phyloP scores from a whole-genome alignment of 2,888 invertebrate species.

The Agonum fuliginosum region DNA sequence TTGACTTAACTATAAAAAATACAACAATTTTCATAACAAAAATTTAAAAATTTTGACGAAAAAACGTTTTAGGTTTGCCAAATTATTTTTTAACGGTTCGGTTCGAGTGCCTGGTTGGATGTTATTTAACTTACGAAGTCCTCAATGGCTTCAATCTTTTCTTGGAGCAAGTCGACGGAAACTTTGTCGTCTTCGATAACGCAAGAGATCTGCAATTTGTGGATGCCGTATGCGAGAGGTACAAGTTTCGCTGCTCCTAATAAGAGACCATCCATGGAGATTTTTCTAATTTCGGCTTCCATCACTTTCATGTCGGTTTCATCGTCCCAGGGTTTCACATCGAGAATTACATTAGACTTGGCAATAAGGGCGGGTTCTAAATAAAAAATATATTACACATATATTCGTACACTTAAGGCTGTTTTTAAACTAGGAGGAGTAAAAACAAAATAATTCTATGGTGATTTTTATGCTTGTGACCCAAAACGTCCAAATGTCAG shows the following conservation, averaged over 20 bases:
- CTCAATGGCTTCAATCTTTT: conserved; percentile 88
- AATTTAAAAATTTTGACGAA: conserved; percentile 35
- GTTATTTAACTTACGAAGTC: conserved; percentile 81
- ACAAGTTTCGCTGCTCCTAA: conserved; percentile 97
- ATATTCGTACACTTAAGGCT: too few relatives aligned
- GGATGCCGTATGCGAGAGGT: conserved; percentile 93
- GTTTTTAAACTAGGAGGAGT: too few relatives aligned
- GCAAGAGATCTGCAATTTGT: conserved; percentile 92
- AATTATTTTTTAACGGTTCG: background rate
- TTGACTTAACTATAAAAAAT: conserved; percentile 23
- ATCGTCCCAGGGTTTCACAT: conserved; percentile 95
- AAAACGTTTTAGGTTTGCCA: too few relatives aligned
- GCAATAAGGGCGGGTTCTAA: conserved; percentile 90
- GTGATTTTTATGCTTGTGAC: too few relatives aligned
- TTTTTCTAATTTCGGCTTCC: conserved; percentile 86
- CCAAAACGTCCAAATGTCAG: too few relatives aligned
- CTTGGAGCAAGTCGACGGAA: conserved; percentile 90
- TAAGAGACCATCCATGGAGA: conserved; percentile 88
- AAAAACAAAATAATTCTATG: too few relatives aligned
- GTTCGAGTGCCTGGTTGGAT: background rate
- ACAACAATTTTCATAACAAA: background rate
- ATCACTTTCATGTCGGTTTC: conserved; percentile 93
- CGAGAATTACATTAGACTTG: conserved; percentile 94
- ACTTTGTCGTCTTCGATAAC: conserved; percentile 98
- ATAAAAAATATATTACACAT: too few relatives aligned